phyloP scores from a whole-genome alignment of 2,888 invertebrate genomes.

The Harmothoe impar region DNA sequence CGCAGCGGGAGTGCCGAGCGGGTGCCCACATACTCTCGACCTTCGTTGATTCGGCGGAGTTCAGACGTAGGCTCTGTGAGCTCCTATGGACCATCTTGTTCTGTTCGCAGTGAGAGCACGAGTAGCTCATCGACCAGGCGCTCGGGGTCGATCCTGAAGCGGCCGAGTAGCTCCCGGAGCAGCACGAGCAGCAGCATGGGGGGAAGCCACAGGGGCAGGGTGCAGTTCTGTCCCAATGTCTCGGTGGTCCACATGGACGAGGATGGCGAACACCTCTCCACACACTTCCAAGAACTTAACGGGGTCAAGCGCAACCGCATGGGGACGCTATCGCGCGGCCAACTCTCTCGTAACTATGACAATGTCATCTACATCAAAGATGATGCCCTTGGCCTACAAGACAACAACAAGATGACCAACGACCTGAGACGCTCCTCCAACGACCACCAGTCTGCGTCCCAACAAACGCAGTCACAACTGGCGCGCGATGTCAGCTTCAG shows the following conservation, averaged over 20 bases:
- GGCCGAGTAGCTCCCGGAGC: not conserved
- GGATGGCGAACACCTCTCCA: constrained; percentile 53
- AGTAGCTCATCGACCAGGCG: not conserved
- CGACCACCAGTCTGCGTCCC: not conserved
- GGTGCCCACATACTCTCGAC: not conserved
- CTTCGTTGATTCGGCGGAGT: constrained; percentile 21
- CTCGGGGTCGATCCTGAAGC: constrained; percentile 22
- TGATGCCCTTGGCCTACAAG: not conserved
- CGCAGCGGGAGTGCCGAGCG: not conserved
- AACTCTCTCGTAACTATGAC: constrained; percentile 25
- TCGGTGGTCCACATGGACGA: constrained; percentile 64
- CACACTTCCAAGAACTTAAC: constrained; percentile 51
- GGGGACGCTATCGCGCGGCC: not conserved
- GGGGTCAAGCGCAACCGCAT: constrained; percentile 34
- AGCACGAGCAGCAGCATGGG: not conserved
- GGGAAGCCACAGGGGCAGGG: not conserved
- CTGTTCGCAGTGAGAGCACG: not conserved
- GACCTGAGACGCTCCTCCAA: not conserved
- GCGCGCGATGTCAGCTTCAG: not conserved
- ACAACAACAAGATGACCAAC: not conserved
- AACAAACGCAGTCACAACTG: not conserved
- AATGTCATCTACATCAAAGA: not conserved
- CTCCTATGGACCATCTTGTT: not conserved
- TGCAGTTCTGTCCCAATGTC: constrained; percentile 63
- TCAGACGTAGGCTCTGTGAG: constrained; percentile 36